phyloP scores from a whole-genome alignment of 2,888 invertebrate genomes.

The Thelaira solivaga region DNA sequence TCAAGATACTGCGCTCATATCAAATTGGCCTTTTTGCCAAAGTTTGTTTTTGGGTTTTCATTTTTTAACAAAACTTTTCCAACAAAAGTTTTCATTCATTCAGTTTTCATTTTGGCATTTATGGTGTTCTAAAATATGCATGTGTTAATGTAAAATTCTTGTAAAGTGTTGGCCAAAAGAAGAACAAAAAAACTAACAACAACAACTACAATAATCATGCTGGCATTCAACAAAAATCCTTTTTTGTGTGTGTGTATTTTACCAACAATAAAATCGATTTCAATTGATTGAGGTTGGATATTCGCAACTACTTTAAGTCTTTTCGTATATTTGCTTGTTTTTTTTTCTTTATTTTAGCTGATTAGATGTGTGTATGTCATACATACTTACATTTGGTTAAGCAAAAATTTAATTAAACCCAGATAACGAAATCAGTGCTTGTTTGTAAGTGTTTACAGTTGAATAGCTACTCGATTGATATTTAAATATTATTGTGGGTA shows the following conservation, averaged over 20 bases:
- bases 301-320: neutral
- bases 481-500: constrained; percentile 15
- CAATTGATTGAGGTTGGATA: neutral
- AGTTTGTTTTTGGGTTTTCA: no score
- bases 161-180: neutral
- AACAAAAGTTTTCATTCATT: no score
- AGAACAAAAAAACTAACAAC: neutral
- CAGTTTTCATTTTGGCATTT: no score
- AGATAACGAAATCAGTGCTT: constrained; percentile 5
- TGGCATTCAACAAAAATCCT: neutral
- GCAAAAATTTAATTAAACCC: constrained; percentile 49
- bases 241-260: no score
- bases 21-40: no score
- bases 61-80: no score
- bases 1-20: no score
- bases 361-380: neutral
- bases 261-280: constrained; percentile 5
- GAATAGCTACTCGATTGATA: constrained; percentile 17
- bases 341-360: no score
- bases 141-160: constrained; percentile 18
- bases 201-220: no score
- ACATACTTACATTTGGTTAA: neutral
- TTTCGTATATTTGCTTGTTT: neutral
- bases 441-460: constrained; percentile 16
- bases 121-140: neutral